phyloP scores from a whole-genome alignment of 2,113 vertebrate genomes.

The Lipophrys pholis region DNA sequence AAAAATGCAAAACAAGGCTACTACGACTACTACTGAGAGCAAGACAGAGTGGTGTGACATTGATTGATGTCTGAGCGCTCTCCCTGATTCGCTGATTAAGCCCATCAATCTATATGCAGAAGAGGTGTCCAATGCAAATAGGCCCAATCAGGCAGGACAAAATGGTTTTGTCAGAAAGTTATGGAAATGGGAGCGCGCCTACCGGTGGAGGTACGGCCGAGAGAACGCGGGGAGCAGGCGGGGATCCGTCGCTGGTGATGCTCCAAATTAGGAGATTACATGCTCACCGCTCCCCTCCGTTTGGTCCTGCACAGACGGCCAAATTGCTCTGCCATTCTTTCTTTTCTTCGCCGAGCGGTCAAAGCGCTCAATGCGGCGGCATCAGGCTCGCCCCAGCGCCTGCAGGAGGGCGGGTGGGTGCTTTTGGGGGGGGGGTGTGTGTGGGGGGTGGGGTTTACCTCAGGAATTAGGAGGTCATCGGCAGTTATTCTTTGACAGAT shows the following conservation, averaged over 20 bases:
- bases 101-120: slow-evolving; percentile 98
- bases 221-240: slow-evolving; percentile 23
- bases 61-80: slow-evolving; percentile 95
- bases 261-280: slow-evolving; percentile 85
- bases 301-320: slow-evolving; percentile 58
- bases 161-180: slow-evolving; percentile 92
- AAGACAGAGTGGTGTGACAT: slow-evolving; percentile 85
- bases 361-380: slow-evolving; percentile 53
- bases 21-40: slow-evolving; percentile 75
- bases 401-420: not conserved
- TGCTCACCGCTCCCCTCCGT: slow-evolving; percentile 56
- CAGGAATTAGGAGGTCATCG: slow-evolving; percentile 24
- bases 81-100: slow-evolving; percentile 98
- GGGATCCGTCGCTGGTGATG: slow-evolving; percentile 67
- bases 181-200: slow-evolving; percentile 80
- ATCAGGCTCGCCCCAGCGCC: slow-evolving; percentile 12
- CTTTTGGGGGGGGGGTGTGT: too few relatives aligned
- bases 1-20: not conserved
- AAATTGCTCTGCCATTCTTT: slow-evolving; percentile 77
- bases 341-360: slow-evolving; percentile 63
- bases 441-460: not conserved
- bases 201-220: slow-evolving; percentile 46
- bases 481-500: slow-evolving; percentile 10
- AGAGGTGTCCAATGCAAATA: slow-evolving; percentile 94
- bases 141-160: slow-evolving; percentile 95